Evolutionary conservation across 2,113 vertebrate genomes (phyloP).

Genomic region (Harpagus bidentatus): DNA sequence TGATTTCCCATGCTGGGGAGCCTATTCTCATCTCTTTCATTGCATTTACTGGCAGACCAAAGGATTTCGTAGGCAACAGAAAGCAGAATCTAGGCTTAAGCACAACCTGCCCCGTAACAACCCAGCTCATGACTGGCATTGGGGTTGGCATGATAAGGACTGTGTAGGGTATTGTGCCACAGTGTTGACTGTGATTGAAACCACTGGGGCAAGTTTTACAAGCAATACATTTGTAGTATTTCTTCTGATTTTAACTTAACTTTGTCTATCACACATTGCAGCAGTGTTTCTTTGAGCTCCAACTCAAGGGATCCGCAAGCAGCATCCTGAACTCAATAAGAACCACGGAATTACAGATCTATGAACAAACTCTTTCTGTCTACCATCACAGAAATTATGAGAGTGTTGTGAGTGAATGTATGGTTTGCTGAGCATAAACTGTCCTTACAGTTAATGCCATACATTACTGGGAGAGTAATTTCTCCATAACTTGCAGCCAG

Average conservation of each 20-base stretch:
- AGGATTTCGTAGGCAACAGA: background rate
- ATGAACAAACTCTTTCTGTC: background rate
- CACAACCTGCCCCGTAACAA: background rate
- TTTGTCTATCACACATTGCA: background rate
- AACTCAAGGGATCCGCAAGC: background rate
- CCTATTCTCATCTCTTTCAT: background rate
- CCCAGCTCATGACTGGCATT: background rate
- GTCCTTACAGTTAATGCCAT: background rate
- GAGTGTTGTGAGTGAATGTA: background rate
- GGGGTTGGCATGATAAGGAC: background rate
- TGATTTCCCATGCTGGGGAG: background rate
- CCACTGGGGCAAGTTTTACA: background rate
- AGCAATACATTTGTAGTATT: background rate
- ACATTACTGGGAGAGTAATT: background rate
- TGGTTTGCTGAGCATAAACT: background rate
- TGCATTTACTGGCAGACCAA: background rate
- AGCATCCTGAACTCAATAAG: background rate
- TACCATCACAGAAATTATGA: background rate
- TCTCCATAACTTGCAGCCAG: background rate
- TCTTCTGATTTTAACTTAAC: background rate
- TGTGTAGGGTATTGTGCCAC: background rate
- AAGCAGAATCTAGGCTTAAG: background rate
- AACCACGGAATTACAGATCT: background rate
- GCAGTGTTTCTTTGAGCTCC: background rate
- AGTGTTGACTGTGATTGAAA: background rate